phyloP scores from a whole-genome alignment of 1,140 invertebrate species.

The Lasioglossum baleicum region DNA sequence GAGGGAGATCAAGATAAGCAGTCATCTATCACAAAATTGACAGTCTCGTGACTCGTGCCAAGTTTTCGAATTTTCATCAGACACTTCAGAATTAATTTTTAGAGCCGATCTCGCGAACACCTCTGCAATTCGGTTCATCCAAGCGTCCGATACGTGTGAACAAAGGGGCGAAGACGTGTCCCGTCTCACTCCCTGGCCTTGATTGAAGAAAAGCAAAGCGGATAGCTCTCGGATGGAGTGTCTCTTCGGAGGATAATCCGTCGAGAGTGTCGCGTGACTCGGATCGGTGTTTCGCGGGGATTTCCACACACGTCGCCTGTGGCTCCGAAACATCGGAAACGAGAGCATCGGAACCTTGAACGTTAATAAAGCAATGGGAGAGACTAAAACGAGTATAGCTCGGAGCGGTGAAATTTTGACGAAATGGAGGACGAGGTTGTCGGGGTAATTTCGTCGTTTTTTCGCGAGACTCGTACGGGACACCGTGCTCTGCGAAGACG shows the following conservation, averaged over 20 bases:
- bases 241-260: conserved; percentile 4
- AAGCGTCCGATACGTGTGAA: not conserved
- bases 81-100: no score
- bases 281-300: not conserved
- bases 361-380: not conserved
- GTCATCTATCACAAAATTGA: no score
- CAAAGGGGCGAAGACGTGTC: not conserved
- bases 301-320: conserved; percentile 1
- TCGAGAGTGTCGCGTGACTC: not conserved
- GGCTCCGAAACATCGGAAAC: not conserved
- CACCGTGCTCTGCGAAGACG: not conserved
- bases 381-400: not conserved
- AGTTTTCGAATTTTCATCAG: no score
- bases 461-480: not conserved
- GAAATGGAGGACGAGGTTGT: no score
- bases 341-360: not conserved
- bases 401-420: not conserved
- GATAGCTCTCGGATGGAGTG: conserved; percentile 1
- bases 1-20: no score
- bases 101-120: no score
- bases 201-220: conserved; percentile 30
- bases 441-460: no score
- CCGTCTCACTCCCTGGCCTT: conserved; percentile 10
- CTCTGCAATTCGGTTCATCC: no score
- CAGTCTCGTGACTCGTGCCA: no score